These are phyloP conservation scores for Netelia virgata DNA, from an alignment of 2,888 invertebrate species.

Conservation along the genomic window DNA sequence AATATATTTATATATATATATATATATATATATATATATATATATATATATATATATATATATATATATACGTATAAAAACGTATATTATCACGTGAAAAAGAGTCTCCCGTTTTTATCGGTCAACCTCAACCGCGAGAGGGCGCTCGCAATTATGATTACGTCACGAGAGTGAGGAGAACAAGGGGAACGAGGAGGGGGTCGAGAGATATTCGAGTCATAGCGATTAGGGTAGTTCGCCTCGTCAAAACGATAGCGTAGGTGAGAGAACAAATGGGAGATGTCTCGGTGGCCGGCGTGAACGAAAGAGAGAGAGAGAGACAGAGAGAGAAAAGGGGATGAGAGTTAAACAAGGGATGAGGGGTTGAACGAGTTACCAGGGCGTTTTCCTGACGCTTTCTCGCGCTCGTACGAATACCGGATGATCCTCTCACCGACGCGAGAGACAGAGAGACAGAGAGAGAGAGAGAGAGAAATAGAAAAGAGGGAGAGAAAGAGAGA, in stretches of 20 bases:
- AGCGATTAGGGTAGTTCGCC: constrained; percentile 78
- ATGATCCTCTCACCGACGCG: constrained; percentile 42
- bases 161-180: constrained; percentile 70
- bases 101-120: constrained; percentile 81
- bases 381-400: constrained; percentile 51
- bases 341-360: not conserved
- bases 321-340: constrained; percentile 29
- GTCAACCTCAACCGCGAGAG: constrained; percentile 23
- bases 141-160: constrained; percentile 81
- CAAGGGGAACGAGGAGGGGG: not conserved
- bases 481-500: no score
- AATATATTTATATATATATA: no score
- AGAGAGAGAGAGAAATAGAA: no score
- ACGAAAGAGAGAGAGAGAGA: not conserved
- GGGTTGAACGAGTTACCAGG: constrained; percentile 44
- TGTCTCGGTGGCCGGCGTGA: constrained; percentile 37
- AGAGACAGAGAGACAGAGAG: no score
- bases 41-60: no score
- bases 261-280: constrained; percentile 79
- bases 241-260: constrained; percentile 78
- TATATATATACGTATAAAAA: not conserved
- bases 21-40: not conserved
- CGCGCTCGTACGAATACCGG: constrained; percentile 31
- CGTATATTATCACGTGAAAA: constrained; percentile 74
- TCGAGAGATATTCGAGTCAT: constrained; percentile 16